Evolutionary conservation across 2,888 invertebrate genomes (phyloP).

Genomic region (Drosophila falleni): DNA sequence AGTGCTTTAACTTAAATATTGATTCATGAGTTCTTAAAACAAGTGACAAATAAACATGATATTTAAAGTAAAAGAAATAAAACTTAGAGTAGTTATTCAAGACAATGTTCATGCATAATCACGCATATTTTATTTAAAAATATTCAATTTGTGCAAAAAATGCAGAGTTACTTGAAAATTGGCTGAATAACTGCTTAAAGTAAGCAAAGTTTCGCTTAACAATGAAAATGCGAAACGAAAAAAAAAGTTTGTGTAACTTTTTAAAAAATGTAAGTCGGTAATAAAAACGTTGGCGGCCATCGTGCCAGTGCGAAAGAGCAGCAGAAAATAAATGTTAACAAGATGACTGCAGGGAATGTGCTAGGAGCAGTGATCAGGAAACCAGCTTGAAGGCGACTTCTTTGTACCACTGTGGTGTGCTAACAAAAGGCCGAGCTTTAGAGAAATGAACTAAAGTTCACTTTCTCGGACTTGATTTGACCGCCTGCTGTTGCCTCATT

Average conservation of each 20-base stretch:
- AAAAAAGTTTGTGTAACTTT: slow-evolving; percentile 61
- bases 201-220: slow-evolving; percentile 50
- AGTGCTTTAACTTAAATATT: no score
- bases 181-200: slow-evolving; percentile 58
- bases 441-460: slow-evolving; percentile 41
- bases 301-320: no score
- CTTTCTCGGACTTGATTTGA: slow-evolving; percentile 43
- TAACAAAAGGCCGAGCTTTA: slow-evolving; percentile 33
- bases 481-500: slow-evolving; percentile 18
- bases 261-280: slow-evolving; percentile 55
- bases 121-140: slow-evolving; percentile 4
- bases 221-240: slow-evolving; percentile 31
- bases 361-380: slow-evolving; percentile 31
- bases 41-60: background rate
- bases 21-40: no score
- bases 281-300: slow-evolving; percentile 48
- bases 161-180: slow-evolving; percentile 38
- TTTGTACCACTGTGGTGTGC: slow-evolving; percentile 39
- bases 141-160: background rate
- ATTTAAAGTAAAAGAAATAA: background rate
- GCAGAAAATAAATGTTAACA: slow-evolving; percentile 77
- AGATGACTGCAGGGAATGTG: slow-evolving; percentile 38
- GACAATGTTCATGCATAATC: background rate
- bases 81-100: background rate
- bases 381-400: slow-evolving; percentile 24